phyloP scores from a whole-genome alignment of 92 coral and sea anemone genomes.

The Zoanthus gigantus region DNA sequence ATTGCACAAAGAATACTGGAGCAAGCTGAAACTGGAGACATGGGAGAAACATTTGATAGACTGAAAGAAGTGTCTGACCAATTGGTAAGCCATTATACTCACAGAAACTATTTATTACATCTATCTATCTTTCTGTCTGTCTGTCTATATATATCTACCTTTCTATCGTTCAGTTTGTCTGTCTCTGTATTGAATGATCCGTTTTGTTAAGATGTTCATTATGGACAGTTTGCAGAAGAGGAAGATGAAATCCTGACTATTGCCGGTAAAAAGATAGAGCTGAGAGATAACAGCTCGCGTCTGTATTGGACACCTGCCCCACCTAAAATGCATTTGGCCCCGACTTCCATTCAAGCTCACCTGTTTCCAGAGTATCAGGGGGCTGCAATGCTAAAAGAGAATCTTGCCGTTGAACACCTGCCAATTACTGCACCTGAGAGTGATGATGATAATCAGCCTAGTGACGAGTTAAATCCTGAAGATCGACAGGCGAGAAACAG shows the following conservation, averaged over 20 bases:
- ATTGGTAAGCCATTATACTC: slow-evolving; percentile 58
- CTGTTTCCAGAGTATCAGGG: slow-evolving; percentile 95
- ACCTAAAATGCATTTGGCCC: slow-evolving; percentile 94
- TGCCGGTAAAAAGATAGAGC: slow-evolving; percentile 78
- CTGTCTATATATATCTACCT: neutral
- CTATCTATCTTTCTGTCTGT: neutral
- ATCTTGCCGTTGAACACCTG: slow-evolving; percentile 77
- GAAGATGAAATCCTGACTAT: slow-evolving; percentile 68
- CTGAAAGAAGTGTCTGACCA: slow-evolving; percentile 83
- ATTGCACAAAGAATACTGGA: slow-evolving; percentile 82
- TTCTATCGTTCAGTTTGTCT: neutral
- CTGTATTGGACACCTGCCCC: slow-evolving; percentile 99
- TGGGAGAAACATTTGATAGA: slow-evolving; percentile 74
- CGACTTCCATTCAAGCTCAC: slow-evolving; percentile 76
- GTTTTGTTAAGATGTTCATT: neutral
- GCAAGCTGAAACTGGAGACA: slow-evolving; percentile 75
- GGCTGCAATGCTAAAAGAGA: slow-evolving; percentile 80
- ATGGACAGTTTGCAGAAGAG: slow-evolving; percentile 73
- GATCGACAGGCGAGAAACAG: slow-evolving; percentile 72
- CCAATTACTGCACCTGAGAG: slow-evolving; percentile 63
- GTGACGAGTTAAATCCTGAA: slow-evolving; percentile 66
- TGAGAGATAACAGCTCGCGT: slow-evolving; percentile 94
- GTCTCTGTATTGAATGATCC: neutral
- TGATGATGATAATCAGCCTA: slow-evolving; percentile 77
- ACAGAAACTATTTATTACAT: neutral